These are phyloP conservation scores for Gopherus evgoodei DNA, from an alignment of 2,113 vertebrate species.

Conservation along the genomic window DNA sequence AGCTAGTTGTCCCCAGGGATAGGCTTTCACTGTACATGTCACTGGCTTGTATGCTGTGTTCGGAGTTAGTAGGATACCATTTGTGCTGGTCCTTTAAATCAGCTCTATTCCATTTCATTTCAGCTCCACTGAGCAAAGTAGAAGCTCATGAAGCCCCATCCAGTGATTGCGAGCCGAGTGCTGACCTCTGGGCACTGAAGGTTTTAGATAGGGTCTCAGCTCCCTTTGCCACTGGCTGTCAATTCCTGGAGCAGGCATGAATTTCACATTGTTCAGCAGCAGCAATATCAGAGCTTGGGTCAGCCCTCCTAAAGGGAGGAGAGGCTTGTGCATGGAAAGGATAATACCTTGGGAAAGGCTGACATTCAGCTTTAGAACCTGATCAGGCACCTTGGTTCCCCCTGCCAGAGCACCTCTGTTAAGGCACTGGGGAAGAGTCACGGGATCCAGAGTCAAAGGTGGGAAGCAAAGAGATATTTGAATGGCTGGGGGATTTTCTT, in stretches of 20 bases:
- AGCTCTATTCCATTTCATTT: conserved; percentile 1
- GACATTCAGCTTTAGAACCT: neutral
- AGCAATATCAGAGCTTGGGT: neutral
- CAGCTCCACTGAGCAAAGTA: neutral
- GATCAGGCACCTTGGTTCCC: neutral
- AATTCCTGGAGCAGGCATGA: neutral
- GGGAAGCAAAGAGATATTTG: neutral
- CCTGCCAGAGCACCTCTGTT: neutral
- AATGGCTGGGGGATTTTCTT: neutral
- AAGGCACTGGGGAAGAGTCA: neutral
- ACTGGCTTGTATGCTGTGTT: neutral
- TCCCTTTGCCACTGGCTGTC: neutral
- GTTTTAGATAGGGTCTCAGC: neutral
- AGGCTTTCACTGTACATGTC: neutral
- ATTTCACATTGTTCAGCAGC: neutral
- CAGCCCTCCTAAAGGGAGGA: neutral
- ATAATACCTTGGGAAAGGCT: neutral
- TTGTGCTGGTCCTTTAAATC: neutral
- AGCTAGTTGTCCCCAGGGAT: neutral
- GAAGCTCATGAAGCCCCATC: neutral
- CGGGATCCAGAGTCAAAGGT: neutral
- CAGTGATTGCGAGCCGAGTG: neutral
- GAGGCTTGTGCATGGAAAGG: neutral
- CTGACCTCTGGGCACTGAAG: neutral
- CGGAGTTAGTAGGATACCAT: neutral